Base-by-base conservation (phyloP, 2,888 invertebrate species). In the Drosophila gaucha region DNA sequence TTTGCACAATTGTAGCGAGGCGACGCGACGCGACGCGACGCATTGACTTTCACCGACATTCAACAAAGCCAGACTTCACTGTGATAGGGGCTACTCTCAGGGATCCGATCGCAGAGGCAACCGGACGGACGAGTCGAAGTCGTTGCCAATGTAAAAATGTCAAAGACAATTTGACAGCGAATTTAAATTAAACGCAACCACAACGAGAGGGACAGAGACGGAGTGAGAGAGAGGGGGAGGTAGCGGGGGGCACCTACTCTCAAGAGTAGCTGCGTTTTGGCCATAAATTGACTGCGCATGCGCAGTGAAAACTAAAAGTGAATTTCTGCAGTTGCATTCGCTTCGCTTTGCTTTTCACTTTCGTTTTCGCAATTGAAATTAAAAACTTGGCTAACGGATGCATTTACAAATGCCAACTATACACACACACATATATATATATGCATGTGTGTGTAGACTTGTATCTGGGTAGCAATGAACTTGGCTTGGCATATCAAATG, bases 381-480 rank as follows among this genome's bases (percentile, higher is more conserved):
- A 76, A 82, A 84, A 76, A 87, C 84, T 87, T 87, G 86, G 84
- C 84, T 85, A 84, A 82, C 84, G 84, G 84, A 84, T 84, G 84
- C 87, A 83, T 68, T 71, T 67, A 70, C 74, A 82, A 82, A 54
- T 78, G 78, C 73, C 80, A 69, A 78, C 49, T 41, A 54, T 60
- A 54, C 6, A 73, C n/a, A 54, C 2, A 36, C 12, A 38, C n/a
- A 47, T 22, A 18, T 16, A 52, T 22, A 10, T 10, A 43, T 20
- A 28, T 22, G 28, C 10, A 33, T 28, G 5, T 22, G 5, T n/a
- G 4, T 20, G 4, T 38, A 1, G 3, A 28, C 31, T 16, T 52
- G 22, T 26, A 28, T 36, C 39, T 52, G 55, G 68, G 74, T 78
- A 77, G 83, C 86, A 83, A 83, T 83, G 86, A 83, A 83, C 83